Evolutionary conservation across 2,113 vertebrate genomes (phyloP).

Genomic region (Alexandromys fortis): DNA sequence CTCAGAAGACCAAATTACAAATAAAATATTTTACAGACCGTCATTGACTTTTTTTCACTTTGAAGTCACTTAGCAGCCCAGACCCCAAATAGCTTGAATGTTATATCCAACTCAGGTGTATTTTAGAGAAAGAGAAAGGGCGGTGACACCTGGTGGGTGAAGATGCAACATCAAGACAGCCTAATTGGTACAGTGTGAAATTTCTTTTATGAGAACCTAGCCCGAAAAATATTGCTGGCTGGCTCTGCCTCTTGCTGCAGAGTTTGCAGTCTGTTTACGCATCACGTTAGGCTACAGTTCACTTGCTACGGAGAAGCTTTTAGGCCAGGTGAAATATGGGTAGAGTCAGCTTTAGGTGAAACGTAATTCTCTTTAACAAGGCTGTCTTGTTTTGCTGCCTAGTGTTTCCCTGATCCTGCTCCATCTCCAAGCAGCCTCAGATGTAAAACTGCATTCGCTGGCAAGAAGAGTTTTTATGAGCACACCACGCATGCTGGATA

Average conservation of each 20-base stretch:
- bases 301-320: background rate
- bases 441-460: background rate
- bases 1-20: background rate
- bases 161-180: background rate
- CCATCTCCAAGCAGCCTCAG: background rate
- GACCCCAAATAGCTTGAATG: background rate
- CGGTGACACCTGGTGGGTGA: background rate
- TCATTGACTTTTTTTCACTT: background rate
- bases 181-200: background rate
- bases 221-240: background rate
- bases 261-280: background rate
- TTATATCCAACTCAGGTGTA: background rate
- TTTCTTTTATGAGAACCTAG: background rate
- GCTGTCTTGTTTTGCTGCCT: background rate
- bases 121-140: background rate
- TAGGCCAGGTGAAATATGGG: background rate
- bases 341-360: background rate
- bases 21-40: background rate
- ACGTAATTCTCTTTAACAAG: background rate
- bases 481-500: accelerated
- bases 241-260: background rate
- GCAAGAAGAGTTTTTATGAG: background rate
- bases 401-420: too few relatives aligned
- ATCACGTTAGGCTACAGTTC: background rate
- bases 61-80: background rate